These are phyloP conservation scores for Lophius piscatorius DNA, from an alignment of 2,113 vertebrate genomes.

Conservation along the genomic window DNA sequence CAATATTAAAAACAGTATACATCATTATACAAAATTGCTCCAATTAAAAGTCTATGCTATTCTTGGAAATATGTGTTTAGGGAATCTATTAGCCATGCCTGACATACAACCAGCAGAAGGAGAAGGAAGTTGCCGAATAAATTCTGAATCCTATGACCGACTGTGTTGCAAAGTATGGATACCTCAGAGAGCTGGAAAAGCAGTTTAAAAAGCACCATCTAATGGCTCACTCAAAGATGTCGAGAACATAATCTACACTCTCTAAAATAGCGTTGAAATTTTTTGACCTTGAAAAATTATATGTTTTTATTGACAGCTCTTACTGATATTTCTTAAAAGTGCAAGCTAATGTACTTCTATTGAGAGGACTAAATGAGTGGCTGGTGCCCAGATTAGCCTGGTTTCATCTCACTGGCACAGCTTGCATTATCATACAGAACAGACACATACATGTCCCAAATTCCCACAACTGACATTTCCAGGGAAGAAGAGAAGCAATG, in stretches of 20 bases:
- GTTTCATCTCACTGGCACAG: constrained; percentile 72
- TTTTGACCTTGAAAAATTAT: constrained; percentile 81
- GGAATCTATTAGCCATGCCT: constrained; percentile 38
- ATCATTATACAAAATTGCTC: constrained; percentile 7
- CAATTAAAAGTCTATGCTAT: constrained; percentile 6
- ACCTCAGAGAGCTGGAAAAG: constrained; percentile 49
- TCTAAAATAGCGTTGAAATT: constrained; percentile 61
- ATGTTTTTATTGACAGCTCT: constrained; percentile 78
- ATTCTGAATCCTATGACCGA: constrained; percentile 39
- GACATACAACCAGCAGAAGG: constrained; percentile 27
- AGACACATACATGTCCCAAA: constrained; percentile 80
- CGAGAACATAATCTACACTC: constrained; percentile 53
- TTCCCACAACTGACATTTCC: constrained; percentile 77
- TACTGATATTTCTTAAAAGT: constrained; percentile 82
- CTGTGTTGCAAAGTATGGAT: constrained; percentile 57
- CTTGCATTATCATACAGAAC: constrained; percentile 79
- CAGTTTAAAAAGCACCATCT: constrained; percentile 56
- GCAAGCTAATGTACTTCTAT: constrained; percentile 76
- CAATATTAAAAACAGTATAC: background rate
- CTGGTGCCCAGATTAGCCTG: constrained; percentile 74
- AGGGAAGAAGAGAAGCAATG: constrained; percentile 71
- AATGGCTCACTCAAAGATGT: constrained; percentile 68
- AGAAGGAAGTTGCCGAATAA: constrained; percentile 18
- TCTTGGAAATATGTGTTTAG: constrained; percentile 8
- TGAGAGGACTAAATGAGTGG: constrained; percentile 80